phyloP scores from a whole-genome alignment of 2,888 invertebrate genomes.

The Oxystoma pomonae region DNA sequence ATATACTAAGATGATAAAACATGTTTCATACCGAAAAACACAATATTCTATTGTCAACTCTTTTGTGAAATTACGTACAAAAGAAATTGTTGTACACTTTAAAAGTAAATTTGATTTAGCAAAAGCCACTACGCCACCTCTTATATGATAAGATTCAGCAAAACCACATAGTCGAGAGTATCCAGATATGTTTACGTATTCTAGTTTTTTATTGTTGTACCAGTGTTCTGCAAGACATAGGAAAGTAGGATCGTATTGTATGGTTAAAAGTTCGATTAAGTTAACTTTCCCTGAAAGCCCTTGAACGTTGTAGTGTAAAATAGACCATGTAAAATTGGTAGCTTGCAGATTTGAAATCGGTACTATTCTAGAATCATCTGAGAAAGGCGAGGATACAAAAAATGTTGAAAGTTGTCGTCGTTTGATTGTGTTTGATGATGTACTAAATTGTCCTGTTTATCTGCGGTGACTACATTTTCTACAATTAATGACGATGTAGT shows the following conservation, averaged over 20 bases:
- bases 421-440: neutral
- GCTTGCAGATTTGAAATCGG: neutral
- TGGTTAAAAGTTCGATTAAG: neutral
- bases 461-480: neutral
- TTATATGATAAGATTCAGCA: neutral
- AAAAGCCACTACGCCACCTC: neutral
- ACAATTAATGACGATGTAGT: neutral
- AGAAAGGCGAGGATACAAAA: neutral
- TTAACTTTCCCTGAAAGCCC: neutral
- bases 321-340: neutral
- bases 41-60: neutral
- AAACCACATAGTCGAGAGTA: neutral
- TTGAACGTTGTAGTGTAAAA: neutral
- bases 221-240: neutral
- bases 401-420: neutral
- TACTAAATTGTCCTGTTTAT: neutral
- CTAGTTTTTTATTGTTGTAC: neutral
- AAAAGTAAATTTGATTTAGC: neutral
- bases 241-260: neutral
- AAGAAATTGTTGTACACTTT: neutral
- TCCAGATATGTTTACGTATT: neutral
- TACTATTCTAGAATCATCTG: neutral
- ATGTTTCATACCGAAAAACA: neutral
- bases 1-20: neutral
- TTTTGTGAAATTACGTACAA: neutral